These are phyloP conservation scores for Spea hammondii DNA, from an alignment of 2,797 vertebrate genomes.

Conservation along the genomic window DNA sequence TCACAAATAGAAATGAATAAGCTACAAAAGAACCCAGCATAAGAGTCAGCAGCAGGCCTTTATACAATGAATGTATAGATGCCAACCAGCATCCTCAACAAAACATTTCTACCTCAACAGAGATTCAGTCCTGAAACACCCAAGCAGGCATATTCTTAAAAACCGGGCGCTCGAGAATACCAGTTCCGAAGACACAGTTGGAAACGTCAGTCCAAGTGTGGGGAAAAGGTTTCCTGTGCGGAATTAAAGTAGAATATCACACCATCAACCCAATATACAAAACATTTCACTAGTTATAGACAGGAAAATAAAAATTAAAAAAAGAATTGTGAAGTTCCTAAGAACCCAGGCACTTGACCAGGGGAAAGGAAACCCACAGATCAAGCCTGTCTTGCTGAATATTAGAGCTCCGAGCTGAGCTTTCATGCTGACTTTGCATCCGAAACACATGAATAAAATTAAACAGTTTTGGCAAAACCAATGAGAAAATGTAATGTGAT, in stretches of 20 bases:
- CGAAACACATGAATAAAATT: slow-evolving; percentile 54
- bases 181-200: too few species aligned
- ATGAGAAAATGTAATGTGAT: slow-evolving; percentile 47
- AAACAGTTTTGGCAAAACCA: slow-evolving; percentile 40
- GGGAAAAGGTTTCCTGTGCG: too few species aligned
- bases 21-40: too few species aligned
- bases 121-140: too few species aligned
- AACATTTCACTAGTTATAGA: neutral
- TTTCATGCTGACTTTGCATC: slow-evolving; percentile 53
- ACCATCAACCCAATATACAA: neutral
- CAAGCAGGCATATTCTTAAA: too few species aligned
- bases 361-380: neutral
- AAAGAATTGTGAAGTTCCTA: neutral
- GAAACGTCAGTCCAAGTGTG: too few species aligned
- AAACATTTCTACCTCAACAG: too few species aligned
- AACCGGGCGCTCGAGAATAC: too few species aligned
- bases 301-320: neutral
- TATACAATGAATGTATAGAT: too few species aligned
- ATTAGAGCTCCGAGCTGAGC: slow-evolving; percentile 15
- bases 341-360: neutral
- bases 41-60: too few species aligned
- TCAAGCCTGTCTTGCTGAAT: slow-evolving; percentile 15
- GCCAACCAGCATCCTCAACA: too few species aligned
- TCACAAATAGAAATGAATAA: too few species aligned
- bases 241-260: neutral